These are phyloP conservation scores for Tachystola acroxantha DNA, from an alignment of 2,888 invertebrate species.

Conservation along the genomic window DNA sequence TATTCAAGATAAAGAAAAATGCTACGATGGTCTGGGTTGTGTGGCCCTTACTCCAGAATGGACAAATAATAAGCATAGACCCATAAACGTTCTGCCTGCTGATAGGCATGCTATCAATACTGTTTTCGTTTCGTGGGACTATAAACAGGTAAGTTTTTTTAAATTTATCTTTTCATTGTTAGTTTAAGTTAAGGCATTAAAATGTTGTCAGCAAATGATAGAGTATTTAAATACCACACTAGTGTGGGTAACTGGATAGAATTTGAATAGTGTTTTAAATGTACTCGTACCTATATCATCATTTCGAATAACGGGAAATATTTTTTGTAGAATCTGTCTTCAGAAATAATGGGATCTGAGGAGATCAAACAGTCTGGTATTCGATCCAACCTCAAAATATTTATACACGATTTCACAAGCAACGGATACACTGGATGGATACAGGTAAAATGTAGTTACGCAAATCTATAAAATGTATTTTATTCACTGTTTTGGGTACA, in stretches of 20 bases:
- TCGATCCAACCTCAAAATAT: constrained; percentile 22
- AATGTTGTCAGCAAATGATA: no score
- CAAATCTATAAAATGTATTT: no score
- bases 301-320: no score
- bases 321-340: neutral
- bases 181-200: no score
- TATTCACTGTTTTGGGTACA: no score
- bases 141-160: neutral
- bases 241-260: no score
- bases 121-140: constrained; percentile 38
- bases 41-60: constrained; percentile 44
- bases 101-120: constrained; percentile 49
- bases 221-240: no score
- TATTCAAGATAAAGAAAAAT: constrained; percentile 16
- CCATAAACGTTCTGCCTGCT: constrained; percentile 45
- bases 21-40: constrained; percentile 50
- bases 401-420: constrained; percentile 60
- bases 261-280: no score
- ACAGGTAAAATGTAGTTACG: constrained; percentile 25
- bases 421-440: constrained; percentile 58
- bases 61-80: constrained; percentile 42
- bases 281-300: no score
- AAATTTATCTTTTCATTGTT: no score
- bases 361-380: neutral
- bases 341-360: constrained; percentile 2